Evolutionary conservation across 2,113 vertebrate genomes (phyloP).

Genomic region (Cygnus atratus): DNA sequence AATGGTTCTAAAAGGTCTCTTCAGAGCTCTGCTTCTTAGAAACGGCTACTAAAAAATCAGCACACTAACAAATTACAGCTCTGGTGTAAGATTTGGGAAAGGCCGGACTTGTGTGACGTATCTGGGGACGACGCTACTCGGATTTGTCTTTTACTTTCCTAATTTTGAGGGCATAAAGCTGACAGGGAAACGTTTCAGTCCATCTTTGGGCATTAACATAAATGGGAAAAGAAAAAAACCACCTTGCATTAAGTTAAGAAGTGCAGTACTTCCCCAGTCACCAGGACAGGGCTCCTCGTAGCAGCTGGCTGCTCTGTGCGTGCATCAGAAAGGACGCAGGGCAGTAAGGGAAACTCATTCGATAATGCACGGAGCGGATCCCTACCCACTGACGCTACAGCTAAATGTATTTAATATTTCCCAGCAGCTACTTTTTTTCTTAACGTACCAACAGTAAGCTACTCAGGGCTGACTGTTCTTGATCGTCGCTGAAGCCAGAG

Average conservation of each 20-base stretch:
- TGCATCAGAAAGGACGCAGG: background rate
- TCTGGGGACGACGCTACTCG: background rate
- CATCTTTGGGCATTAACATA: background rate
- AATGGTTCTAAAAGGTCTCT: background rate
- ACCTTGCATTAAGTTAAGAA: background rate
- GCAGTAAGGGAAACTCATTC: background rate
- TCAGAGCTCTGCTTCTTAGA: background rate
- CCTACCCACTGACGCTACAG: background rate
- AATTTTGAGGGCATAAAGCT: fast-evolving
- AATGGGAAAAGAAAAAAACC: fast-evolving
- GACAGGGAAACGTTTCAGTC: background rate
- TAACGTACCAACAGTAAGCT: constrained; percentile 29
- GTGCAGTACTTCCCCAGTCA: background rate
- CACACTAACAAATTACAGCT: background rate
- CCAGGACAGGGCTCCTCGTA: background rate
- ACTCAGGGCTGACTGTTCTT: background rate
- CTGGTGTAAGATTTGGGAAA: background rate
- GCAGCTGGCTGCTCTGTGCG: background rate
- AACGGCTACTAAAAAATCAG: background rate
- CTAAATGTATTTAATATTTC: constrained; percentile 6
- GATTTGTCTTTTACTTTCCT: background rate
- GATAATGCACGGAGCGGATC: constrained; percentile 31
- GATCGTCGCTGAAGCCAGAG: background rate
- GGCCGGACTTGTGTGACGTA: fast-evolving
- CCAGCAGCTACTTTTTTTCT: background rate